Evolutionary conservation across 2,888 invertebrate species (phyloP), one percentile per base, ranked within the genome.

Genomic region (Spicauda simplicius): DNA sequence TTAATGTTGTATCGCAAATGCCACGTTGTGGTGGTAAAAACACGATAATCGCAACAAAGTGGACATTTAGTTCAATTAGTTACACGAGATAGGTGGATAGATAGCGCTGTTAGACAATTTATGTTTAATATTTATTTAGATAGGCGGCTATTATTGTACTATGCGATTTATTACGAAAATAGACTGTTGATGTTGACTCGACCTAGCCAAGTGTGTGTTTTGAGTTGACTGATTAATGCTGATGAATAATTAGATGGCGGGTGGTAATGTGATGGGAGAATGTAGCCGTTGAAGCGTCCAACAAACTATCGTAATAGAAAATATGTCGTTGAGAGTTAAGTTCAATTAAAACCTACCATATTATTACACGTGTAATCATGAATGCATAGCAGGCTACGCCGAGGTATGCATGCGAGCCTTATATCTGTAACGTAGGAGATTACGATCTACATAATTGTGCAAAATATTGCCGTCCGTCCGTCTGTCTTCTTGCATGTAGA

Each of bases 371-470:
- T 74, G 71, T 78, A 66, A 74, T 78, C 79, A 75, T 76, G 71
- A 80, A 80, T 77, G 78, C 74, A 76, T 77, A 77, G 79, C 75
- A 72, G 77, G 77, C 74, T 71, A 74, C 75, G 77, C 78, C 77
- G 73, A 50, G 64, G 73, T 71, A 72, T 74, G 80, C 80, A 76
- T 79, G 81, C 82, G 81, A 80, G 81, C 77, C 79, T 80, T 80
- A 80, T 86, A 84, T 85, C 82, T 81, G 82, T 80, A 77, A 72
- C 67, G 67, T 77, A 73, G 70, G 68, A 77, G 89, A 90, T 91
- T 76, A 68, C 71, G 81, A 91, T 90, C 90, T 79, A 72, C 77
- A 81, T 89, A 89, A 89, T 90, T 91, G 86, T 86, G 81, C 82
- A 86, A 90, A 88, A 87, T 87, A 86, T 85, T 80, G 82, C 81